phyloP scores from a whole-genome alignment of 1,140 invertebrate genomes.

The Drosophila parvula region DNA sequence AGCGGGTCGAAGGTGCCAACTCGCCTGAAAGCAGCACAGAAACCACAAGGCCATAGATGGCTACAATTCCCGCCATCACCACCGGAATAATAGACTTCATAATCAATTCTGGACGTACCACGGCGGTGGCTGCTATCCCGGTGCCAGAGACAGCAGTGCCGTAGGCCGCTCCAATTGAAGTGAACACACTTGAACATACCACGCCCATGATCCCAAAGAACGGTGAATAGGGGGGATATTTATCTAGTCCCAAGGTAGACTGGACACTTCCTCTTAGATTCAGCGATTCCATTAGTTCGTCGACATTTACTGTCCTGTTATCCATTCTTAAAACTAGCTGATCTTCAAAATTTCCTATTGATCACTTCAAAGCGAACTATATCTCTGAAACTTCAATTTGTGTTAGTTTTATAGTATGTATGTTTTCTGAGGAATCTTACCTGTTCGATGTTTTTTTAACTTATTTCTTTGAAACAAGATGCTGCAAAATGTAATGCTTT shows the following conservation, averaged over 20 bases:
- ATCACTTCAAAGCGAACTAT: not conserved
- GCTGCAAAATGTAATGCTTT: no score
- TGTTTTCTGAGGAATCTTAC: not conserved
- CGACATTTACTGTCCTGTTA: not conserved
- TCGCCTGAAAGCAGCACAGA: constrained; percentile 93
- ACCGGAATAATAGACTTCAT: constrained; percentile 76
- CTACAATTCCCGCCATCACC: constrained; percentile 69
- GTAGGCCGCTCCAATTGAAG: constrained; percentile 63
- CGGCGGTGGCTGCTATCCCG: constrained; percentile 63
- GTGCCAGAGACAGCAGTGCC: constrained; percentile 66
- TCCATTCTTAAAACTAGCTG: not conserved
- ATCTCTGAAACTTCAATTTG: not conserved
- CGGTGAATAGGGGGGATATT: constrained; percentile 44
- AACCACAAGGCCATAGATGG: constrained; percentile 96
- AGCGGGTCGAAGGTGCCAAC: constrained; percentile 78
- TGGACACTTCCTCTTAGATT: not conserved
- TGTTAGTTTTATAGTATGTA: not conserved
- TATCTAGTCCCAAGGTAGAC: not conserved
- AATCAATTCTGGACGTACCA: constrained; percentile 71
- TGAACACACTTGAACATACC: constrained; percentile 97
- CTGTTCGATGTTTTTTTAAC: not conserved
- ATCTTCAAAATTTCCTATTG: not conserved
- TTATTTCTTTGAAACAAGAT: not conserved
- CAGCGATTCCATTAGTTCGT: not conserved
- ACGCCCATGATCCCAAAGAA: constrained; percentile 99